phyloP scores from a whole-genome alignment of 92 coral and sea anemone species.

The Paramuricea clavata region DNA sequence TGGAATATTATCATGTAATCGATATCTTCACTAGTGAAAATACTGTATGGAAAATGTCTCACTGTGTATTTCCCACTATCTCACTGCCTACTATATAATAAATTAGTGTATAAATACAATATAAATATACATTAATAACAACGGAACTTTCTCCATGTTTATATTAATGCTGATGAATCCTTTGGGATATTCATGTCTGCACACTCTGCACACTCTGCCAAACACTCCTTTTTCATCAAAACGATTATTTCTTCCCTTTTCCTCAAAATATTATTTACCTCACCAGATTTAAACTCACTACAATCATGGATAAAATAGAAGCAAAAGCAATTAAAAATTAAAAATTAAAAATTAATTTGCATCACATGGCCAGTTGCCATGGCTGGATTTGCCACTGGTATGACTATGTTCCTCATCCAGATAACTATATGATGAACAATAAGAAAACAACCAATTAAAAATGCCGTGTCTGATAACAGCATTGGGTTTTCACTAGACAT shows the following conservation, averaged over 20 bases:
- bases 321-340: background rate
- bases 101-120: background rate
- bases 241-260: conserved; percentile 67
- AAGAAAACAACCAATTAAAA: too few relatives aligned
- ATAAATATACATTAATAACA: background rate
- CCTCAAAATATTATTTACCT: conserved; percentile 44
- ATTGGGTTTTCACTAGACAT: too few relatives aligned
- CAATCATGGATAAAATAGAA: conserved; percentile 43
- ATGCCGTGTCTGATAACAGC: too few relatives aligned
- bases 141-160: conserved; percentile 67
- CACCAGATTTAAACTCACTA: conserved; percentile 68
- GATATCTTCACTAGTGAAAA: too few relatives aligned
- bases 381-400: too few relatives aligned
- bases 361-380: too few relatives aligned
- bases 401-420: too few relatives aligned
- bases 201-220: conserved; percentile 65
- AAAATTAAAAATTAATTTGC: conserved; percentile 1
- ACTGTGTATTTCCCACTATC: too few relatives aligned
- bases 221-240: conserved; percentile 72
- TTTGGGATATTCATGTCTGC: conserved; percentile 65
- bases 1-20: too few relatives aligned
- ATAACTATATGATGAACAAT: too few relatives aligned
- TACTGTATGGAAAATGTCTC: too few relatives aligned
- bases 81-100: background rate
- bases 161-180: conserved; percentile 57